Percentiles rank a stretch among this genome's conserved stretches.
Evolutionary conservation across 2,888 invertebrate species (phyloP).

Genomic region (Xylocampa areola): DNA sequence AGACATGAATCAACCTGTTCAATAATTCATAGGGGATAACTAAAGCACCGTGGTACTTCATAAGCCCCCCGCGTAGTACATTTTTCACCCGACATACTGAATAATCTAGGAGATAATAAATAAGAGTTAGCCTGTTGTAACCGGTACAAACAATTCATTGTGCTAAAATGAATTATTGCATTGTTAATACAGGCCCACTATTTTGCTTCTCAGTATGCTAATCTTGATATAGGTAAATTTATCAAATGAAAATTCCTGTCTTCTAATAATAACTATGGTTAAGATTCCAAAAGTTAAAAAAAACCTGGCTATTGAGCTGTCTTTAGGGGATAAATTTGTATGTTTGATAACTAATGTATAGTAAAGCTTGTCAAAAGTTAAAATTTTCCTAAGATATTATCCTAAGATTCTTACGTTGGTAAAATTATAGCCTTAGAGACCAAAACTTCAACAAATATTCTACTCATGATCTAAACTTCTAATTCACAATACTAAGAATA

Average conservation of each 20-base stretch:
- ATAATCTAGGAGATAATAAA: constrained; percentile 72
- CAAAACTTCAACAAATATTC: constrained; percentile 24
- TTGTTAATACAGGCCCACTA: constrained; percentile 59
- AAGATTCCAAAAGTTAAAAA: no score
- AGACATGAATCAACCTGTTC: constrained; percentile 82
- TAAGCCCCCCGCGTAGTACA: constrained; percentile 82
- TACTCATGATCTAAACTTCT: constrained; percentile 12
- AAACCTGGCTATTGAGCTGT: constrained; percentile 42
- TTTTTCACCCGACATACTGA: constrained; percentile 81
- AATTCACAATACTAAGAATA: constrained; percentile 39
- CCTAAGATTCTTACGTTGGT: no score
- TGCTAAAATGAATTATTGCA: constrained; percentile 69
- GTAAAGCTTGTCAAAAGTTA: not conserved
- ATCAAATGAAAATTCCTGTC: constrained; percentile 31
- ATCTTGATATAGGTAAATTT: constrained; percentile 40
- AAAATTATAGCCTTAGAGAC: no score
- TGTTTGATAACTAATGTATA: not conserved
- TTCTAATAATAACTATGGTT: constrained; percentile 12
- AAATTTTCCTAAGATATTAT: not conserved
- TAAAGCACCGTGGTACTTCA: constrained; percentile 74
- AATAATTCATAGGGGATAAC: constrained; percentile 85
- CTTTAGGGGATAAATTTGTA: no score
- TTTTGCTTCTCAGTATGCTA: constrained; percentile 56
- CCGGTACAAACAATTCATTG: constrained; percentile 72
- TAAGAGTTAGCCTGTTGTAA: constrained; percentile 65